phyloP scores from a whole-genome alignment of 2,888 invertebrate genomes.

The Conistra vaccinii region DNA sequence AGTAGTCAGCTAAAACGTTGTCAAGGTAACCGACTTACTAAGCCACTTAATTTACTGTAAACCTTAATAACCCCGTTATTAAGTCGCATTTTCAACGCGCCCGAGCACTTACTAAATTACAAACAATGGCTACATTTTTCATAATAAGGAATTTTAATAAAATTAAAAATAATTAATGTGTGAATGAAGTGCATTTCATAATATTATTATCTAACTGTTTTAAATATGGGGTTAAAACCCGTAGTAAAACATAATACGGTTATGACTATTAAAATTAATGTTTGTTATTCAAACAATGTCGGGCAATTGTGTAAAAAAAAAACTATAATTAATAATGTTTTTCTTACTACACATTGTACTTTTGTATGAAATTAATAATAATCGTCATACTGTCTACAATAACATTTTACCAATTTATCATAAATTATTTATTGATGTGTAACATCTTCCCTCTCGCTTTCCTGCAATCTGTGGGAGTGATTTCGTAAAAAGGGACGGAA shows the following conservation, averaged over 20 bases:
- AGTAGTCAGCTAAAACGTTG: conserved; percentile 34
- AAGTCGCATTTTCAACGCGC: conserved; percentile 1
- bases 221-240: conserved; percentile 47
- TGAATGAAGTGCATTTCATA: conserved; percentile 49
- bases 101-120: background rate
- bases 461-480: too few relatives aligned
- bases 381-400: background rate
- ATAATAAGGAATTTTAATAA: conserved; percentile 42
- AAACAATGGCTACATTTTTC: conserved; percentile 49
- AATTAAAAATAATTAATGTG: conserved; percentile 43
- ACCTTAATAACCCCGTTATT: accelerated
- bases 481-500: too few relatives aligned
- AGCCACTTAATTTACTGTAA: conserved; percentile 5
- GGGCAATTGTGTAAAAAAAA: conserved; percentile 19
- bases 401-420: background rate
- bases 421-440: too few relatives aligned
- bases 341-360: background rate
- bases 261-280: background rate
- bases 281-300: conserved; percentile 17
- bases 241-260: conserved; percentile 31
- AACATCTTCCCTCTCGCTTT: too few relatives aligned
- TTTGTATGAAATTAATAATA: background rate
- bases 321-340: conserved; percentile 1
- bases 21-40: conserved; percentile 47
- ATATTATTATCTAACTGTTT: conserved; percentile 58